Evolutionary conservation across 2,113 vertebrate species (phyloP), one percentile per base, ranked within the genome.

Genomic region (Casuarius casuarius): DNA sequence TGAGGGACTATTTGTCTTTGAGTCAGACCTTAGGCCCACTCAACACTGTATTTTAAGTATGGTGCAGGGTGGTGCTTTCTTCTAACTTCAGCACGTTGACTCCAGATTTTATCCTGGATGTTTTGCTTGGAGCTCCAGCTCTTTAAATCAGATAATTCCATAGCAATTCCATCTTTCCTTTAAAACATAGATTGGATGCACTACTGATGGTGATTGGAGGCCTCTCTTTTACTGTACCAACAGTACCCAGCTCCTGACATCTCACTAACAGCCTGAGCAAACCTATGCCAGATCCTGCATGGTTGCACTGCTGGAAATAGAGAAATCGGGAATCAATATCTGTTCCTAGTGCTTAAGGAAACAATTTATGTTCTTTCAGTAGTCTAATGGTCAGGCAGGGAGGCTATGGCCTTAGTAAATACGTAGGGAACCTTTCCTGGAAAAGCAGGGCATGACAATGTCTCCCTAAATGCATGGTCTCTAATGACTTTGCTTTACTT

Each of bases 221-320:
- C 12, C 5, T 88, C n/a, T 72, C 3, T 52, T 71, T 51, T 66
- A 61, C 56, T 51, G 4, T 8, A 22, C 74, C 63, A 67, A 7
- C 35, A 61, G 40, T 9, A 35, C 4, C 6, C 4, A 71, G 14
- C 28, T 48, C 22, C 68, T 49, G 46, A 35, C 14, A 25, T 49
- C 66, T 56, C 63, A 49, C 12, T 23, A 35, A 83, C 2, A 80
- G 5, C 10, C 52, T 28, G 7, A 73, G 61, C 15, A 76, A 65
- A 28, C 8, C 23, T 48, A 18, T 1, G 0, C 1, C 2, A 48
- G 51, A 38, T 23, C 49, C 29, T n/a, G 44, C 33, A 70, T n/a
- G 44, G 44, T 70, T 70, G 22, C 46, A 33, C 29, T 48, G 17
- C 15, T 33, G 31, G 67, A 46, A 48, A 33, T 13, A 8, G 67